These are phyloP conservation scores for Pomatostomus ruficeps DNA, from an alignment of 2,113 vertebrate species.

Conservation along the genomic window DNA sequence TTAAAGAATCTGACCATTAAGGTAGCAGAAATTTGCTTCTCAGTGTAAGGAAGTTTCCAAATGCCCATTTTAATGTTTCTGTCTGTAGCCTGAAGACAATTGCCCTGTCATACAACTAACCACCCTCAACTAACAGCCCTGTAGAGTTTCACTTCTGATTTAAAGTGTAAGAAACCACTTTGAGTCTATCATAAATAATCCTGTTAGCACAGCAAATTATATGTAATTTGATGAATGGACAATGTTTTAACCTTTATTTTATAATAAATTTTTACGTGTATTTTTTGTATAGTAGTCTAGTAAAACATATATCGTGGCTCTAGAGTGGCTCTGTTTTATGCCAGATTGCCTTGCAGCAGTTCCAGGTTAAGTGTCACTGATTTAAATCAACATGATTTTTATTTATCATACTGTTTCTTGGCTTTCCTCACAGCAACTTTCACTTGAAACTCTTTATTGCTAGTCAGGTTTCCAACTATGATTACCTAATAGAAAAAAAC, in stretches of 20 bases:
- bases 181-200: background rate
- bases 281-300: background rate
- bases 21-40: background rate
- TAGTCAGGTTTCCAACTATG: background rate
- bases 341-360: background rate
- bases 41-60: background rate
- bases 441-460: background rate
- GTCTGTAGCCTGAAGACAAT: background rate
- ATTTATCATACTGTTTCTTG: background rate
- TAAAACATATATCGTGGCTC: background rate
- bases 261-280: background rate
- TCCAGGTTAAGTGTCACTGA: background rate
- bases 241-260: background rate
- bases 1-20: background rate
- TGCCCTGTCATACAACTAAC: background rate
- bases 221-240: background rate
- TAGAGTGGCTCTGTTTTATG: background rate
- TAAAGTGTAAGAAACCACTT: background rate
- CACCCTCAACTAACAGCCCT: background rate
- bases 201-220: background rate
- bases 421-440: background rate
- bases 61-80: background rate
- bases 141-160: background rate
- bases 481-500: background rate
- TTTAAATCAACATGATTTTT: conserved; percentile 1